These are phyloP conservation scores for Drosophila orena DNA, from an alignment of 1,140 invertebrate species.

Conservation along the genomic window DNA sequence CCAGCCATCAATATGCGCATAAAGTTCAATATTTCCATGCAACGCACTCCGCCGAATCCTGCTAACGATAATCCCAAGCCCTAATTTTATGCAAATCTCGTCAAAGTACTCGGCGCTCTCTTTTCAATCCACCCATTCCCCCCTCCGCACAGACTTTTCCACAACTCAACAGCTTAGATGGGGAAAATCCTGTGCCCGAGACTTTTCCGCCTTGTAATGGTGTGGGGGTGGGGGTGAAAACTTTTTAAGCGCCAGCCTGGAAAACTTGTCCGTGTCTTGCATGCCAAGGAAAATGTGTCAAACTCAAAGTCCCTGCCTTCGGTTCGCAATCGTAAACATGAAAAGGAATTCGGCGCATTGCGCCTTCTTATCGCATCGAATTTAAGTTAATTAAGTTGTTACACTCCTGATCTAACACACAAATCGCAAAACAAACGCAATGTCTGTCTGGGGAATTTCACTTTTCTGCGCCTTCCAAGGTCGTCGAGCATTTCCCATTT, in stretches of 20 bases:
- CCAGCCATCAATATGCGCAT: slow-evolving; percentile 72
- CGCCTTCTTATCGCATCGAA: slow-evolving; percentile 47
- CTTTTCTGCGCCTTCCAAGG: slow-evolving; percentile 6
- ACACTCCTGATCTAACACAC: slow-evolving; percentile 61
- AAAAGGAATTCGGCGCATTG: slow-evolving; percentile 48
- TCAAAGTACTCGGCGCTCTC: slow-evolving; percentile 55
- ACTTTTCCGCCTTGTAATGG: slow-evolving; percentile 18
- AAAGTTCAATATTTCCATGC: slow-evolving; percentile 79
- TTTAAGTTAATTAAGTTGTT: slow-evolving; percentile 76
- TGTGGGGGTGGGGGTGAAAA: slow-evolving; percentile 31
- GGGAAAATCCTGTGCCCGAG: slow-evolving; percentile 62
- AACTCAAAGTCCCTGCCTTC: slow-evolving; percentile 37
- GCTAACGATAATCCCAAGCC: slow-evolving; percentile 78
- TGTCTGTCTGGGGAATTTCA: not conserved
- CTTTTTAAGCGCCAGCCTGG: slow-evolving; percentile 75
- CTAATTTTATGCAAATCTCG: slow-evolving; percentile 80
- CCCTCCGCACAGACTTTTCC: not conserved
- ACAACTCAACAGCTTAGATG: slow-evolving; percentile 56
- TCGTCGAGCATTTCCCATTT: slow-evolving; percentile 10
- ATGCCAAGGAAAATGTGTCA: slow-evolving; percentile 77
- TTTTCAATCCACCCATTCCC: slow-evolving; percentile 21
- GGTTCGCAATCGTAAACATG: slow-evolving; percentile 53
- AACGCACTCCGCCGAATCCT: slow-evolving; percentile 63
- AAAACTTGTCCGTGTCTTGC: slow-evolving; percentile 80
- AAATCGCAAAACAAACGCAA: slow-evolving; percentile 41